These are phyloP conservation scores for Holothuria glaberrima DNA, from an alignment of 35 echinoderm and acorn worm species.

Conservation along the genomic window DNA sequence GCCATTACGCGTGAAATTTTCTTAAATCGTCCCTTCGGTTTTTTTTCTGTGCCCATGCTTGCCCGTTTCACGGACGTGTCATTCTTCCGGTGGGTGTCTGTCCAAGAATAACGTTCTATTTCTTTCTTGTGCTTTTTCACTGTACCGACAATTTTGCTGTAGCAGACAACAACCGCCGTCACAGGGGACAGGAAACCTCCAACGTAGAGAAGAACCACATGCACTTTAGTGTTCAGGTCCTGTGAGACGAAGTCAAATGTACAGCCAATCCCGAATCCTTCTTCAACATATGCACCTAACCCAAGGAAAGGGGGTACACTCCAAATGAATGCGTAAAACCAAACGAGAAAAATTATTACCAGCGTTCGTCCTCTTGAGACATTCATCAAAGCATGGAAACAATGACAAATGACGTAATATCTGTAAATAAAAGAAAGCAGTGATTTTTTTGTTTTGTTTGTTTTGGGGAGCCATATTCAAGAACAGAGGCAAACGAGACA, in stretches of 20 bases:
- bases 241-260: conserved; percentile 85
- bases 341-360: conserved; percentile 72
- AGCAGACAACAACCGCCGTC: conserved; percentile 68
- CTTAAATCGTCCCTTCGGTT: not conserved
- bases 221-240: conserved; percentile 48
- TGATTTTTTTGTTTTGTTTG: too few relatives aligned
- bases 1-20: conserved; percentile 33
- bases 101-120: conserved; percentile 35
- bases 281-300: conserved; percentile 78
- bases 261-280: conserved; percentile 89
- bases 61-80: conserved; percentile 16
- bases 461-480: too few relatives aligned
- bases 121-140: conserved; percentile 68
- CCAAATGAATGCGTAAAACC: conserved; percentile 83
- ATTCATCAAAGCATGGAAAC: conserved; percentile 67
- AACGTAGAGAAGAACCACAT: conserved; percentile 70
- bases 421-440: conserved; percentile 66
- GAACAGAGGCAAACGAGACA: too few relatives aligned
- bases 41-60: conserved; percentile 10
- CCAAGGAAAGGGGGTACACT: conserved; percentile 78
- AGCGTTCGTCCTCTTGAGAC: conserved; percentile 60
- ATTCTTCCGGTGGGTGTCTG: not conserved
- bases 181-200: conserved; percentile 77
- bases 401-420: conserved; percentile 95
- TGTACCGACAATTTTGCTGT: conserved; percentile 68